A percentile compares a stretch with the other conserved stretches of the same genome.
Conservation (phyloP, 2,797 vertebrate species). For the Etheostoma perlongum region DNA sequence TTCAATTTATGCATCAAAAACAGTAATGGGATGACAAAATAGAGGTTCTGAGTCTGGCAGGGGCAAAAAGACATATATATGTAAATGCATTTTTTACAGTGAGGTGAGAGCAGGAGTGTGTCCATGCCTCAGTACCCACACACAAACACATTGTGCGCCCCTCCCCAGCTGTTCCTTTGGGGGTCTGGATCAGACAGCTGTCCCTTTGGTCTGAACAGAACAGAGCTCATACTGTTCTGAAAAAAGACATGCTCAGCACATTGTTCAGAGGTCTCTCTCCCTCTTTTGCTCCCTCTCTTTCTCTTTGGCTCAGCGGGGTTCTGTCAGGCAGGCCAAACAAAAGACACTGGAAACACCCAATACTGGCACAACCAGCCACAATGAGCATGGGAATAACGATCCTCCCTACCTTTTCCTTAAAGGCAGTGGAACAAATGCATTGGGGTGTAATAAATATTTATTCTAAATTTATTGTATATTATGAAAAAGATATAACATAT, state of each 20-base stretch:
- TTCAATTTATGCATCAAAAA: too few relatives aligned
- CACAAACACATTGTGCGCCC: slow-evolving; percentile 60
- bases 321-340: slow-evolving; percentile 73
- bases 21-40: slow-evolving; percentile 8
- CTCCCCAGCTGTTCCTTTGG: slow-evolving; percentile 82
- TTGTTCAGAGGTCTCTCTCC: slow-evolving; percentile 70
- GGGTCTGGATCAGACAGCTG: slow-evolving; percentile 84
- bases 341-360: slow-evolving; percentile 76
- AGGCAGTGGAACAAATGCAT: slow-evolving; percentile 17
- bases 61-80: slow-evolving; percentile 16
- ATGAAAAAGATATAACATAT: background rate
- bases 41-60: slow-evolving; percentile 14
- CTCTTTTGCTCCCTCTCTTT: slow-evolving; percentile 13
- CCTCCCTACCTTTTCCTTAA: slow-evolving; percentile 10
- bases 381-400: slow-evolving; percentile 48
- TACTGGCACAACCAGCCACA: slow-evolving; percentile 69
- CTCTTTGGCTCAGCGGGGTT: slow-evolving; percentile 62
- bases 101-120: slow-evolving; percentile 36
- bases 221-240: slow-evolving; percentile 82
- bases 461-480: background rate
- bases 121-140: slow-evolving; percentile 62
- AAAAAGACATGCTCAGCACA: slow-evolving; percentile 79
- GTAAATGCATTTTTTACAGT: slow-evolving; percentile 53
- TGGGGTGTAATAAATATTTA: background rate
- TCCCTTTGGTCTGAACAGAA: slow-evolving; percentile 81